These are phyloP conservation scores for Tetramorium bicarinatum DNA, from an alignment of 2,888 invertebrate genomes.

Conservation along the genomic window DNA sequence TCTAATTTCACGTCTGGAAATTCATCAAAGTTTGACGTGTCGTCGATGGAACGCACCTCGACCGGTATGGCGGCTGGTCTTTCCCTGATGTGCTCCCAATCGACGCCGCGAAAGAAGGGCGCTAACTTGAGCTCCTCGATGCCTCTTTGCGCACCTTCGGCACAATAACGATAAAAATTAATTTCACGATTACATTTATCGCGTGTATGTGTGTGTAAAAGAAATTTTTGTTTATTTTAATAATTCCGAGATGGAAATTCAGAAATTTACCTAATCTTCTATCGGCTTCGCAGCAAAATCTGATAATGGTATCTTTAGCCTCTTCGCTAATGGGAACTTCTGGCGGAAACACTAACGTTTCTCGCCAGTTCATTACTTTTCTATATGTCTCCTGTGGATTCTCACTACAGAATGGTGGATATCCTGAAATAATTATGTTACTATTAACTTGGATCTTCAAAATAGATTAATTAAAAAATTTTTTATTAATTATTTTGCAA, in stretches of 20 bases:
- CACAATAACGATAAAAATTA: neutral
- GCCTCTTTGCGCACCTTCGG: constrained; percentile 94
- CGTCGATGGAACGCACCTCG: constrained; percentile 99
- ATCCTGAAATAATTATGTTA: constrained; percentile 88
- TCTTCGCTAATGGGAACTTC: constrained; percentile 99
- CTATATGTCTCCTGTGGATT: constrained; percentile 98
- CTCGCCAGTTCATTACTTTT: constrained; percentile 99
- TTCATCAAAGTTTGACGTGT: constrained; percentile 99
- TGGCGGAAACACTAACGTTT: constrained; percentile 99
- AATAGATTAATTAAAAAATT: neutral
- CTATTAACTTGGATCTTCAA: neutral
- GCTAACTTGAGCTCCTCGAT: constrained; percentile 97
- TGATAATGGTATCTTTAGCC: constrained; percentile 97
- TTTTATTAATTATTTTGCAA: neutral
- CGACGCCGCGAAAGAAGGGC: constrained; percentile 98
- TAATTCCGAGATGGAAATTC: constrained; percentile 6
- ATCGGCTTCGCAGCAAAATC: constrained; percentile 99
- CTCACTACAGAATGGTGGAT: constrained; percentile 99
- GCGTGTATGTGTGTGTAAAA: neutral
- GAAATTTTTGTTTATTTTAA: neutral
- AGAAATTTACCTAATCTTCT: constrained; percentile 89
- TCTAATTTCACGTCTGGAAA: constrained; percentile 99
- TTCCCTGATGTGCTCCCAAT: constrained; percentile 99
- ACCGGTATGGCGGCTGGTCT: constrained; percentile 99
- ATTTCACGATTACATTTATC: neutral